Evolutionary conservation across 2,888 invertebrate genomes (phyloP), one percentile per base, ranked within the genome.

Genomic region (Andricus curvator): DNA sequence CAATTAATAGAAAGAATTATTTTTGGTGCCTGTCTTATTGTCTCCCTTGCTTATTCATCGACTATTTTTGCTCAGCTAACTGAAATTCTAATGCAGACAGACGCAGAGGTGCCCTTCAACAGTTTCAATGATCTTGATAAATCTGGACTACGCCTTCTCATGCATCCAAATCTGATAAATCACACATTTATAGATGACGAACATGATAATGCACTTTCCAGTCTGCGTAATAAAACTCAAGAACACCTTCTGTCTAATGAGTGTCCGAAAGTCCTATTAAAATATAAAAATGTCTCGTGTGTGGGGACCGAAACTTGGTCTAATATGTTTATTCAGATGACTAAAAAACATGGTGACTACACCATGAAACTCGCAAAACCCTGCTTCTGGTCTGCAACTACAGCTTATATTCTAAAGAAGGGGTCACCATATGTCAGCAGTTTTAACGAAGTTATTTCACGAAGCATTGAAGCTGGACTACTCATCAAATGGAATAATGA

Each of bases 381-480:
- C 15, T 81, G 79, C 4, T 81, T 79, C 33, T 81, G 82, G 82
- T 51, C 79, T 22, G 78, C 79, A 0, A 37, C 68, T 4, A 48
- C 66, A 5, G 64, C 70, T 17, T 81, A 62, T 22, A 74, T 77
- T n/a, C 37, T 82, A 8, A 41, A 51, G 5, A 81, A 81, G 22
- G 68, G 80, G 4, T 79, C 82, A 41, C 81, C 82, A 0, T 82
- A 78, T 25, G 78, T 80, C 15, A 4, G 13, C 0, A 44, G 51
- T 8, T 78, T 82, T 41, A 81, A 64, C 17, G 8, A 15, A 9
- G 20, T 78, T 9, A 62, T 67, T 0, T 2, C 67, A 17, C 66
- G 41, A 8, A 51, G 78, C 8, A n/a, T 56, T 20, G 20, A 51
- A 51, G 20, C 20, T 51, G 51, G 51, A 51, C 51, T 51, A 0